Conservation (phyloP, 2,888 invertebrate genomes). For the Iphiclides podalirius region DNA sequence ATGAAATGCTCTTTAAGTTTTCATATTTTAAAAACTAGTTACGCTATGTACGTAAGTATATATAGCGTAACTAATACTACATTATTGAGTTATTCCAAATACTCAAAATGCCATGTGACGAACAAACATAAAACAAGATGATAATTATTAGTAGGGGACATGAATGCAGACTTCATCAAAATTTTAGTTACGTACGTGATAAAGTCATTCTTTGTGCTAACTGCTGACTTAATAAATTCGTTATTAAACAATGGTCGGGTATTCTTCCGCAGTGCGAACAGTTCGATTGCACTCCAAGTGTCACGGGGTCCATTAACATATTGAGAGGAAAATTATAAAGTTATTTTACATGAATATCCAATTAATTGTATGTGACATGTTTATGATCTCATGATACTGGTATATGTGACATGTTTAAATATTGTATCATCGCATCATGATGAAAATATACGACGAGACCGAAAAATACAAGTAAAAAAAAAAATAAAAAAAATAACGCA, state of each 20-base stretch:
- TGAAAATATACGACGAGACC: too few species aligned
- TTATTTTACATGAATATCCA: constrained; percentile 2
- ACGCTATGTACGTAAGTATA: too few species aligned
- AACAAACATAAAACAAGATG: background rate
- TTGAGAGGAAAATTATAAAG: constrained; percentile 5
- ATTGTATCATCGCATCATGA: too few species aligned
- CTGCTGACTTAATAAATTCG: background rate
- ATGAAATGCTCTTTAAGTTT: too few species aligned
- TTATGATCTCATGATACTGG: constrained; percentile 8
- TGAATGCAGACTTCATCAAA: background rate
- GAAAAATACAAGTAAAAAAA: too few species aligned
- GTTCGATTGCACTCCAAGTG: background rate
- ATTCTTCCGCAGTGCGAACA: background rate
- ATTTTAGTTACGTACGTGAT: background rate
- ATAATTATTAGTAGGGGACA: background rate
- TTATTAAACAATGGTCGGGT: background rate
- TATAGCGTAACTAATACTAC: too few species aligned
- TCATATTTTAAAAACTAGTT: too few species aligned
- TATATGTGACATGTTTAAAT: constrained; percentile 1
- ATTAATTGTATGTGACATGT: constrained; percentile 12
- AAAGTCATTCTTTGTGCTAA: background rate
- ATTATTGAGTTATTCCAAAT: too few species aligned
- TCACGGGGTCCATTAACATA: constrained; percentile 1
- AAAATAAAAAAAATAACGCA: too few species aligned
- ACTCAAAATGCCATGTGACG: too few species aligned